Evolutionary conservation across 2,797 vertebrate species (phyloP).

Genomic region (Crenuchus spilurus): DNA sequence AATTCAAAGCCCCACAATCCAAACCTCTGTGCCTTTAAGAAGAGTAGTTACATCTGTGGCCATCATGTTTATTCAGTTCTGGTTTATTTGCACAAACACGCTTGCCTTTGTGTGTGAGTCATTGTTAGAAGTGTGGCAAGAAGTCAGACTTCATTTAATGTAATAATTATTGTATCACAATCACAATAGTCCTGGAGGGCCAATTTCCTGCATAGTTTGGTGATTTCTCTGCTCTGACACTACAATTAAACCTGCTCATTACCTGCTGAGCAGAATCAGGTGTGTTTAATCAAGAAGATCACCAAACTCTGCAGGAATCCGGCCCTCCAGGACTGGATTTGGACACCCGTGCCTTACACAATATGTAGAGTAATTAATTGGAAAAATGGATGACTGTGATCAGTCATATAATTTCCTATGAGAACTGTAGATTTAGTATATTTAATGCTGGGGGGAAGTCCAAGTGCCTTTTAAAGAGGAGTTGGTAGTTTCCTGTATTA

Average conservation of each 20-base stretch:
- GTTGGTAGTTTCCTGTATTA: neutral
- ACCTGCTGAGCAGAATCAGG: too few species aligned
- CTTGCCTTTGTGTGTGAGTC: constrained; percentile 1
- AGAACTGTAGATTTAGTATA: neutral
- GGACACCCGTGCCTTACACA: too few species aligned
- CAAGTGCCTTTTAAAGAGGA: constrained; percentile 24
- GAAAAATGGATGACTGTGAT: neutral
- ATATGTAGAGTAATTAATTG: neutral
- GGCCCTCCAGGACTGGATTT: too few species aligned
- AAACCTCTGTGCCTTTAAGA: constrained; percentile 51
- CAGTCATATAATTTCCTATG: neutral
- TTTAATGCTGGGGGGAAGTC: neutral
- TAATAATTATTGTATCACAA: too few species aligned
- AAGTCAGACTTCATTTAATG: too few species aligned
- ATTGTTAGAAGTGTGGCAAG: too few species aligned
- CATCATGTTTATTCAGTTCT: neutral
- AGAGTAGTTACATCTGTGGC: constrained; percentile 20
- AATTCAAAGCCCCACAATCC: constrained; percentile 51
- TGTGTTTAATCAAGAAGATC: too few species aligned
- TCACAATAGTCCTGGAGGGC: too few species aligned
- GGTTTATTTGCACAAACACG: neutral
- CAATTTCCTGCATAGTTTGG: too few species aligned
- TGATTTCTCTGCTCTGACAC: too few species aligned
- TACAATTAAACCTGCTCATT: too few species aligned
- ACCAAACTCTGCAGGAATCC: too few species aligned